phyloP scores from a whole-genome alignment of 2,888 invertebrate genomes.

The Herminia tarsipennalis region DNA sequence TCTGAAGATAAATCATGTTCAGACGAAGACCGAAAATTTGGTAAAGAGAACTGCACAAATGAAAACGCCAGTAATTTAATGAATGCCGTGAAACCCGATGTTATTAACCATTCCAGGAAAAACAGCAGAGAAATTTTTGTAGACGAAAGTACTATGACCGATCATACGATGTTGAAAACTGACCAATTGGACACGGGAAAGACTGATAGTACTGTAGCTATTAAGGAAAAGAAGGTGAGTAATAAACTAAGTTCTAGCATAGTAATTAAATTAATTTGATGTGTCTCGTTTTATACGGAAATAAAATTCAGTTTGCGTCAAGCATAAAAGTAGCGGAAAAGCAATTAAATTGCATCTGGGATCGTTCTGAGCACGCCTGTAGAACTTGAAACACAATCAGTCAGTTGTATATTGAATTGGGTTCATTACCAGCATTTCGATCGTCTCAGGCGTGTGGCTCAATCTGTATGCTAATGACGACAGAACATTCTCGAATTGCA shows the following conservation, averaged over 20 bases:
- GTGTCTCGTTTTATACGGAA: background rate
- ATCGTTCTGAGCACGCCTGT: conserved; percentile 10
- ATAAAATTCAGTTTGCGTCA: background rate
- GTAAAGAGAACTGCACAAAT: conserved; percentile 75
- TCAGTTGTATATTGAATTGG: conserved; percentile 50
- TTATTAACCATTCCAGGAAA: conserved; percentile 74
- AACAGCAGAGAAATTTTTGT: conserved; percentile 66
- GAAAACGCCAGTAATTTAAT: conserved; percentile 77
- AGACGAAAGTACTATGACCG: conserved; percentile 70
- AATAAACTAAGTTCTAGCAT: background rate
- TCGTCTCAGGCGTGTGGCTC: conserved; percentile 56
- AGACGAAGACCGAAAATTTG: conserved; percentile 69
- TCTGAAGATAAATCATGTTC: conserved; percentile 73
- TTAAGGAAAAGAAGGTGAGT: conserved; percentile 69
- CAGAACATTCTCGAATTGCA: conserved; percentile 48
- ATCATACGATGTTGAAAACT: conserved; percentile 55
- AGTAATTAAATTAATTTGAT: background rate
- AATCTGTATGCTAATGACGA: conserved; percentile 79
- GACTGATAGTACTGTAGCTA: conserved; percentile 70
- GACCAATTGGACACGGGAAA: conserved; percentile 67
- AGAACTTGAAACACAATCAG: conserved; percentile 38
- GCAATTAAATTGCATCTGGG: conserved; percentile 18
- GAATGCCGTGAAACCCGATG: conserved; percentile 67
- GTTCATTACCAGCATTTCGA: conserved; percentile 62
- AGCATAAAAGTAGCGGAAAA: background rate